Evolutionary conservation across 2,888 invertebrate species (phyloP).

Genomic region (Tetragonisca angustula): DNA sequence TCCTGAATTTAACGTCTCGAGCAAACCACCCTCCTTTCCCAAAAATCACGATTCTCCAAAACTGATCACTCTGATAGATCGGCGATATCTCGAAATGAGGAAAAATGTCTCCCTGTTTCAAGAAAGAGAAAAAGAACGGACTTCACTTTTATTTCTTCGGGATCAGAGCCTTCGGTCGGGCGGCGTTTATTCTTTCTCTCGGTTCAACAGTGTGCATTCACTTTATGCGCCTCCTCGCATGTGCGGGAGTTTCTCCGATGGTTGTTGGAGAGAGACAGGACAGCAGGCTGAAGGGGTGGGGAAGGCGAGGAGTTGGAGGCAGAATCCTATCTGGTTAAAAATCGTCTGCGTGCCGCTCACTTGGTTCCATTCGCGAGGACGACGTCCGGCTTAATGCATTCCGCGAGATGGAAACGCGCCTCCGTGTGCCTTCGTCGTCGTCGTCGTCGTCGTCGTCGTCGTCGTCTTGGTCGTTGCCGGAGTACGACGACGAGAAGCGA

Average conservation of each 20-base stretch:
- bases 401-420: slow-evolving; percentile 72
- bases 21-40: no score
- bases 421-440: slow-evolving; percentile 35
- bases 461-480: slow-evolving; percentile 42
- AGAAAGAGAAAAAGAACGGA: neutral
- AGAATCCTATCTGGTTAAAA: slow-evolving; percentile 74
- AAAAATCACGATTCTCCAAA: no score
- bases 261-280: slow-evolving; percentile 12
- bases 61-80: no score
- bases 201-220: slow-evolving; percentile 42
- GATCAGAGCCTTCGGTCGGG: slow-evolving; percentile 34
- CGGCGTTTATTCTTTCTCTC: slow-evolving; percentile 47
- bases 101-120: neutral
- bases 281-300: slow-evolving; percentile 23
- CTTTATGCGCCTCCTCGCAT: slow-evolving; percentile 48
- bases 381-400: slow-evolving; percentile 74
- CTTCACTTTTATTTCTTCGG: neutral
- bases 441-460: slow-evolving; percentile 32
- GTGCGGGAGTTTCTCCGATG: slow-evolving; percentile 49
- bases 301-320: slow-evolving; percentile 54
- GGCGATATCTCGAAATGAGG: neutral
- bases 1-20: no score
- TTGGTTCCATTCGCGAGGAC: slow-evolving; percentile 75
- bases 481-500: slow-evolving; percentile 57
- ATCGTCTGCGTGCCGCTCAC: slow-evolving; percentile 77